These are phyloP conservation scores for Misgurnus mizolepis DNA, from an alignment of 2,113 vertebrate species.

Conservation along the genomic window DNA sequence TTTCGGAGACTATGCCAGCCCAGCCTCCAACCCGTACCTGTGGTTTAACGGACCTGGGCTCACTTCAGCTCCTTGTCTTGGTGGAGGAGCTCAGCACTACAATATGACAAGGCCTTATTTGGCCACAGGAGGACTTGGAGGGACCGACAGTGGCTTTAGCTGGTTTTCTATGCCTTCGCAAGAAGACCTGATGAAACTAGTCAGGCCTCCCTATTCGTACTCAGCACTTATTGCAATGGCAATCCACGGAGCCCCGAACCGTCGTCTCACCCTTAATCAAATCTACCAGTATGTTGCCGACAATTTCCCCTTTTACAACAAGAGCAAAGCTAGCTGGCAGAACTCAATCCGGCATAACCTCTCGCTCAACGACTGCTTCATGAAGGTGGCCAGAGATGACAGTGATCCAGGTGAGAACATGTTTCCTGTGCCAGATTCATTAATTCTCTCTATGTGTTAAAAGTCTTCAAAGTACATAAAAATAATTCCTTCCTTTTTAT, in stretches of 20 bases:
- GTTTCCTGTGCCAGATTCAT: neutral
- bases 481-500: constrained; percentile 13
- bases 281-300: constrained; percentile 94
- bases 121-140: constrained; percentile 60
- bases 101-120: constrained; percentile 77
- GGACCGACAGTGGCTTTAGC: constrained; percentile 71
- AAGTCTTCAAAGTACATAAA: neutral
- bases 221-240: constrained; percentile 97
- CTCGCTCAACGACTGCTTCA: constrained; percentile 90
- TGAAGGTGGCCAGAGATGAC: constrained; percentile 87
- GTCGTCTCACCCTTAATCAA: constrained; percentile 90
- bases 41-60: constrained; percentile 79
- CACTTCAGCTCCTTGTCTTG: constrained; percentile 65
- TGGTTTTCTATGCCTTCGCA: constrained; percentile 85
- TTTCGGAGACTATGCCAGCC: constrained; percentile 69
- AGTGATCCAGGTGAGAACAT: constrained; percentile 82
- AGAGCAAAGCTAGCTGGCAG: constrained; percentile 91
- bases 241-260: constrained; percentile 85
- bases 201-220: constrained; percentile 93
- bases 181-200: constrained; percentile 86
- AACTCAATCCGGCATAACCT: constrained; percentile 91
- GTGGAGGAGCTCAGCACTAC: constrained; percentile 73
- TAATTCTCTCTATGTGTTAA: neutral
- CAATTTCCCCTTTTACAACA: constrained; percentile 94
- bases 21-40: constrained; percentile 76